Evolutionary conservation across 2,797 vertebrate species (phyloP).

Genomic region (Steatocranus sp.): DNA sequence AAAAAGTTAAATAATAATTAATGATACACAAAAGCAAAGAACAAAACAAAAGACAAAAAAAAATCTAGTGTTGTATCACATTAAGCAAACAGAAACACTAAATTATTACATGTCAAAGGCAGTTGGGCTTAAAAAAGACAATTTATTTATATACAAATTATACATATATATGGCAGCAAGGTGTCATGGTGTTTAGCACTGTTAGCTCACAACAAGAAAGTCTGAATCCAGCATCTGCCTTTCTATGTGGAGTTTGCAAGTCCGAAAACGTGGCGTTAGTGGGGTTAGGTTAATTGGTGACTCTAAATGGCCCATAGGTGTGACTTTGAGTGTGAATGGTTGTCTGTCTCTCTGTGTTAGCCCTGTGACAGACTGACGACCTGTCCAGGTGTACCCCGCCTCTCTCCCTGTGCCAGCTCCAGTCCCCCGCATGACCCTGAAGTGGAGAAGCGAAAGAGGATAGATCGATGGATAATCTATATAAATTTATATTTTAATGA

Average conservation of each 20-base stretch:
- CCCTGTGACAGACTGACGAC: fast-evolving
- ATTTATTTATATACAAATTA: neutral
- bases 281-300: neutral
- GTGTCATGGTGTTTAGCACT: neutral
- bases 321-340: neutral
- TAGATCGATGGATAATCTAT: neutral
- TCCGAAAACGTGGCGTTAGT: fast-evolving
- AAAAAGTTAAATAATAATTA: fast-evolving
- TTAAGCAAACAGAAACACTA: neutral
- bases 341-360: fast-evolving
- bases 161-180: fast-evolving
- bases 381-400: neutral
- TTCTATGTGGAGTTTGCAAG: neutral
- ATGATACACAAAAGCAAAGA: neutral
- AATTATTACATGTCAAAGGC: neutral
- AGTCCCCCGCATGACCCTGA: neutral
- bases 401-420: neutral
- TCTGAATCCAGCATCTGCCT: neutral
- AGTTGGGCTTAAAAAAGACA: fast-evolving
- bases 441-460: neutral
- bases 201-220: neutral
- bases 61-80: neutral
- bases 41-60: neutral
- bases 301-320: neutral
- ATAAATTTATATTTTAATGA: neutral